These are phyloP conservation scores for Coecobrya sp. DNA, from an alignment of 2,888 invertebrate species.

Conservation along the genomic window DNA sequence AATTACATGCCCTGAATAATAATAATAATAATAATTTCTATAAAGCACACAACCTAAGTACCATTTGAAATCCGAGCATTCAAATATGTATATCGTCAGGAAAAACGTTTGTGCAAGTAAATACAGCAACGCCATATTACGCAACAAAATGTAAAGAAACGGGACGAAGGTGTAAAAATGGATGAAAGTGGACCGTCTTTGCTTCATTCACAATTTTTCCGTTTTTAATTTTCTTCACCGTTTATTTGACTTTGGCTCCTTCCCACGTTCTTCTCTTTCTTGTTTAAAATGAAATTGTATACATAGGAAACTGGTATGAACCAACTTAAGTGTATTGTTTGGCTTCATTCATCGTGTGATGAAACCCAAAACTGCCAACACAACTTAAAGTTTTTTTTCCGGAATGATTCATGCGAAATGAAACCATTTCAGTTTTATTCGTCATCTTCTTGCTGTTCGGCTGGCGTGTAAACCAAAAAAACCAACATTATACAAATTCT, in stretches of 20 bases:
- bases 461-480: neutral
- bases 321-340: neutral
- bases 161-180: neutral
- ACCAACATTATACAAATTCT: neutral
- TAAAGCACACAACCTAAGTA: neutral
- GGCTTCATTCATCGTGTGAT: neutral
- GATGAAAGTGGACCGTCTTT: conserved; percentile 1
- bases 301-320: neutral
- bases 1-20: neutral
- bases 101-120: neutral
- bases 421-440: conserved; percentile 34
- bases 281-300: conserved; percentile 17
- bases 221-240: conserved; percentile 18
- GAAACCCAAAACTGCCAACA: conserved; percentile 5
- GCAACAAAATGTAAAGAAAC: neutral
- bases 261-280: neutral
- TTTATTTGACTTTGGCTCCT: conserved; percentile 39
- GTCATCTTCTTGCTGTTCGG: neutral
- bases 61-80: neutral
- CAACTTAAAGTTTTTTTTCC: neutral
- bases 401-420: conserved; percentile 14
- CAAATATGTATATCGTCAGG: neutral
- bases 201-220: neutral
- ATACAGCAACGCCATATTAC: neutral
- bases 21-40: conserved; percentile 9